Evolutionary conservation across 2,797 vertebrate genomes (phyloP).

Genomic region (Sebastes minor): DNA sequence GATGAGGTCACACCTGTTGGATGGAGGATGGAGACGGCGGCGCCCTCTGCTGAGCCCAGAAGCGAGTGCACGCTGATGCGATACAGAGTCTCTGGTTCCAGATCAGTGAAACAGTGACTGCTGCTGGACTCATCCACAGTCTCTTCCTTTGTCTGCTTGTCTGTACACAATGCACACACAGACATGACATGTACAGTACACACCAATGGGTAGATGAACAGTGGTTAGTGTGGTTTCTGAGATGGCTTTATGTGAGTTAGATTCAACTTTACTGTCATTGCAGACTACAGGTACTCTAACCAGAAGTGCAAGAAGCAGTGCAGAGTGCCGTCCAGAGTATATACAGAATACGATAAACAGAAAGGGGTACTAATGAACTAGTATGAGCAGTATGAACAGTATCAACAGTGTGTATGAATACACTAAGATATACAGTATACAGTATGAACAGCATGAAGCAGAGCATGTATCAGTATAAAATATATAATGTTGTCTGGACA

Average conservation of each 20-base stretch:
- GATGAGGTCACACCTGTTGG: slow-evolving; percentile 77
- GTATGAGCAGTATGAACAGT: background rate
- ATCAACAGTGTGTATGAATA: background rate
- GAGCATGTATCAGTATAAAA: background rate
- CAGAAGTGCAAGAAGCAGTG: background rate
- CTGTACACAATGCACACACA: slow-evolving; percentile 52
- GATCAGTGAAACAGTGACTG: slow-evolving; percentile 81
- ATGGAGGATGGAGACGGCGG: slow-evolving; percentile 85
- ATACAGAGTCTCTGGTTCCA: slow-evolving; percentile 81
- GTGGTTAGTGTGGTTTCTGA: background rate
- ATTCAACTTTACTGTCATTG: background rate
- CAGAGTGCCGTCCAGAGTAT: background rate
- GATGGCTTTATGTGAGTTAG: background rate
- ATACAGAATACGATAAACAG: background rate
- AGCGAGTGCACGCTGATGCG: slow-evolving; percentile 83
- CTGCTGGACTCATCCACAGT: slow-evolving; percentile 71
- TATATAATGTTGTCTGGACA: background rate
- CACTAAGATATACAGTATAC: background rate
- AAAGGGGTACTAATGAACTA: background rate
- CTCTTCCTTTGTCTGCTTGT: slow-evolving; percentile 75
- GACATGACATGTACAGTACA: background rate
- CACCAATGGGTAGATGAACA: background rate
- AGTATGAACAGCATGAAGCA: background rate
- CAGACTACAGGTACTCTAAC: background rate
- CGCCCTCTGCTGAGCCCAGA: slow-evolving; percentile 79